phyloP scores from a whole-genome alignment of 1,140 invertebrate genomes.

The Microplitis mediator region DNA sequence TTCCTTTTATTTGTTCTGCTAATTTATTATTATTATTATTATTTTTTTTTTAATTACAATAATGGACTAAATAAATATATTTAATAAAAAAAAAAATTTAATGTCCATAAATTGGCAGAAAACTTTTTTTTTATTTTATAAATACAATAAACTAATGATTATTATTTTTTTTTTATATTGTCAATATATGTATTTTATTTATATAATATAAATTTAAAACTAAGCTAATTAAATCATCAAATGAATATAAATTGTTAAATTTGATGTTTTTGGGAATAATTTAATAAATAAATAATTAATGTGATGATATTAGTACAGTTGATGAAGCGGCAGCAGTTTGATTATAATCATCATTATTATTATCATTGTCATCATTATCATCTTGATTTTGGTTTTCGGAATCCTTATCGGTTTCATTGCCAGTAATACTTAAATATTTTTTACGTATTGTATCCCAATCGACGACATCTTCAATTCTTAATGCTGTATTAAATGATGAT shows the following conservation, averaged over 20 bases:
- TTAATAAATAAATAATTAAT: slow-evolving; percentile 33
- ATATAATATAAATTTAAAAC: too few species aligned
- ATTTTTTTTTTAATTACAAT: not conserved
- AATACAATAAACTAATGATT: not conserved
- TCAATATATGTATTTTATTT: too few species aligned
- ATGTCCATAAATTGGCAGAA: not conserved
- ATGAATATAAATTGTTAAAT: not conserved
- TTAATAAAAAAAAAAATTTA: slow-evolving; percentile 3
- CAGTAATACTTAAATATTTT: slow-evolving; percentile 81
- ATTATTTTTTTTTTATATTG: too few species aligned
- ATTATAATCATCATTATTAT: slow-evolving; percentile 50
- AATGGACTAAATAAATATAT: not conserved
- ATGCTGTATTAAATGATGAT: slow-evolving; percentile 74
- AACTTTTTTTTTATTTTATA: slow-evolving; percentile 27
- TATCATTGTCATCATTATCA: slow-evolving; percentile 57
- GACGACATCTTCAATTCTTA: slow-evolving; percentile 85
- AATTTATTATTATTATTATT: too few species aligned
- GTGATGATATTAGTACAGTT: slow-evolving; percentile 43
- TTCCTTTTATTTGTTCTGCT: not conserved
- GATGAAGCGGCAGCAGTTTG: slow-evolving; percentile 41
- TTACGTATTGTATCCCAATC: slow-evolving; percentile 91
- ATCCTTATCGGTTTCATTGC: slow-evolving; percentile 71
- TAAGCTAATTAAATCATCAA: too few species aligned
- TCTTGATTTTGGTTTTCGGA: slow-evolving; percentile 64
- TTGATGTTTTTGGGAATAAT: not conserved